These are phyloP conservation scores for Astreopora myriophthalma DNA, from an alignment of 64 coral and sea anemone genomes.

Conservation along the genomic window DNA sequence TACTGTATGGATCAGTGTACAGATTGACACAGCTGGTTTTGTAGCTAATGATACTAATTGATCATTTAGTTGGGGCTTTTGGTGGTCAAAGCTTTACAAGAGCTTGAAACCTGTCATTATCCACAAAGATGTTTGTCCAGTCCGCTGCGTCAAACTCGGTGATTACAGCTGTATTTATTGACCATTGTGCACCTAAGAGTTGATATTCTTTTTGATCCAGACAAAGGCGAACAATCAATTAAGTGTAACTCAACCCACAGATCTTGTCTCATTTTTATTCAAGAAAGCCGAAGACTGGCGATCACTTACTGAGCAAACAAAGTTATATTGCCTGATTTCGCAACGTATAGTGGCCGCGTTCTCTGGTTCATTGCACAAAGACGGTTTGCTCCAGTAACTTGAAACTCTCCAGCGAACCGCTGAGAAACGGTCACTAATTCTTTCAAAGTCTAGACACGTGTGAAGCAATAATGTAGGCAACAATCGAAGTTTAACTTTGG, in stretches of 20 bases:
- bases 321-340: background rate
- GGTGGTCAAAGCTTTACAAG: background rate
- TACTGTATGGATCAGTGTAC: background rate
- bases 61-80: background rate
- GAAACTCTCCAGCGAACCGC: background rate
- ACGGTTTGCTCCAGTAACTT: no score
- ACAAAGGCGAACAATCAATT: background rate
- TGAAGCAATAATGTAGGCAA: no score
- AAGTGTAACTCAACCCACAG: no score
- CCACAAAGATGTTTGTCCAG: constrained; percentile 7
- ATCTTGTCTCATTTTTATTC: background rate
- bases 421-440: background rate
- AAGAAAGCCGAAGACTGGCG: background rate
- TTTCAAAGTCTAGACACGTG: no score
- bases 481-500: background rate
- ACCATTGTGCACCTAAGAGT: background rate
- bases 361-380: no score
- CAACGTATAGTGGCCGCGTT: no score
- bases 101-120: constrained; percentile 16
- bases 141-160: background rate
- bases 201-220: background rate
- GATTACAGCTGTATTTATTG: background rate
- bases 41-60: background rate
- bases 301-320: background rate
- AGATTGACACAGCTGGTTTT: constrained; percentile 12